Evolutionary conservation across 2,797 vertebrate species (phyloP), one percentile per base, ranked within the genome.

Genomic region (Tauraco hartlaubi): DNA sequence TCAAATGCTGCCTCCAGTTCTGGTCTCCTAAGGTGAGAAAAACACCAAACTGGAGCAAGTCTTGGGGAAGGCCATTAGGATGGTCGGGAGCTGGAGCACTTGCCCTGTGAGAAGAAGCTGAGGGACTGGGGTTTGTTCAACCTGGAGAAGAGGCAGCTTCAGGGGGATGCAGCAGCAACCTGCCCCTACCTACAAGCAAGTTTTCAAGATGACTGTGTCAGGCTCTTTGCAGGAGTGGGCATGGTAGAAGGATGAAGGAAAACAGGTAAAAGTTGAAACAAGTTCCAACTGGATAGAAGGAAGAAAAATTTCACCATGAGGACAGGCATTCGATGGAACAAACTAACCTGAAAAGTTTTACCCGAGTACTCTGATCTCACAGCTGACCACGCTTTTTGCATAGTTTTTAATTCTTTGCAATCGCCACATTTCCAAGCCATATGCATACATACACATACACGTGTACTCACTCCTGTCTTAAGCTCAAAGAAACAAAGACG

Each of bases 391-490:
- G 14, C 18, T 20, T 82, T 76, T 83, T 52, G 18, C 28, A 69
- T 10, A 15, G 18, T 73, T 85, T 86, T 61, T 1, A 76, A 54
- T 37, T 73, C 25, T 85, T 49, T 54, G 8, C n/a, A 73, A 12
- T 29, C 15, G 0, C 20, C 55, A 80, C 1, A 5, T 44, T 77
- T 78, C 25, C 48, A 81, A 77, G 33, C 7, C 26, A 78, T 1
- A 5, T 10, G 4, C 0, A 0, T 64, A 46, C 4, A 12, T 16
- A 64, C 11, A n/a, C 29, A 44, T 5, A 44, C 3, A 3, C 1
- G 7, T 11, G 12, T 35, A 33, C 13, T 72, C 37, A 26, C 18
- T 55, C n/a, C 33, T 21, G 12, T 33, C 28, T 35, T 35, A 35
- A 35, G 35, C 35, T 35, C 35, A 35, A 35, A 35, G 35, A 35